Evolutionary conservation across 2,888 invertebrate genomes (phyloP), one percentile per base, ranked within the genome.

Genomic region (Xestia c-nigrum): DNA sequence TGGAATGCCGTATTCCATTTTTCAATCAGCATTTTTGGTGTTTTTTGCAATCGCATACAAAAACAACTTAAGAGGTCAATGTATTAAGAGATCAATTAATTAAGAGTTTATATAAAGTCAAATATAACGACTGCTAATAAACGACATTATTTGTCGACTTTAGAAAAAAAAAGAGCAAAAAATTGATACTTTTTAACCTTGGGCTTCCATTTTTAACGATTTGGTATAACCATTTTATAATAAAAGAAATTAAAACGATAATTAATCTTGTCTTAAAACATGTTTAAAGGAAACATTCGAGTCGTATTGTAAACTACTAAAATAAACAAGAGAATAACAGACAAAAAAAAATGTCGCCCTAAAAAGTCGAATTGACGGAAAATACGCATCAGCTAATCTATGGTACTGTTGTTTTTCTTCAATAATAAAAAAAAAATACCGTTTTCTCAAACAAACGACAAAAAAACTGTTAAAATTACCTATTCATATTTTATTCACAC

Each of bases 301-400:
- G 19, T 19, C 31, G 0, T 59, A 38, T 5, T 2, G 19, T 24
- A 38, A 61, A 61, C 12, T 24, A 55, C 5, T 12, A n/a, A 24
- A 31, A 19, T 31, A 59, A 59, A 31, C 59, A 31, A 9, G 4
- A 19, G 31, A 59, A 31, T 3, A 6, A 5, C 0, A 31, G 16
- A 7, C 16, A 7, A 16, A 64, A 43, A 64, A 64, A 43, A n/a
- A 43, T 43, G 14, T 14, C 43, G 7, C 6, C n/a, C 7, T 64
- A n/a, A 16, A 64, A 43, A 64, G 66, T 84, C 66, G 66, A 82
- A 79, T 79, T 68, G 12, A 64, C 21, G 67, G 84, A 46, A 43
- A 50, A 40, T 9, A 63, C 38, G 72, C n/a, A n/a, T 40, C 19
- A 77, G 19, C 61, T 3, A 38, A 63, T 55, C 14, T 19, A 31